Base-by-base conservation (phyloP, 2,888 invertebrate species). In the Elysia crispata region DNA sequence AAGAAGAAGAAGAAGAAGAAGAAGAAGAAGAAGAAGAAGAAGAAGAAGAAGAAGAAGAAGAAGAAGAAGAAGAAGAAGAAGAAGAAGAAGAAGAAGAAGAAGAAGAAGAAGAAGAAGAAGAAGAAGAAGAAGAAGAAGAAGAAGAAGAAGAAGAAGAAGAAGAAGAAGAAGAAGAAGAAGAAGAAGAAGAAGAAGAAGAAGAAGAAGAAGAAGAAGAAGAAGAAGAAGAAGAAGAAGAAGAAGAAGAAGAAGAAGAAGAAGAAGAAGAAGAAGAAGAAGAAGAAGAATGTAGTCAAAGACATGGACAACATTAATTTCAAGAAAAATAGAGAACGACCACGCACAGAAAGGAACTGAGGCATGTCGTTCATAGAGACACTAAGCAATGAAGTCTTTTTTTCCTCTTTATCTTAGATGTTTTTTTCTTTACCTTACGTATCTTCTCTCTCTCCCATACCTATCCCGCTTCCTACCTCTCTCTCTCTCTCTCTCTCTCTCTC, bases 61-160 rank as follows among this genome's bases (percentile, higher is more conserved):
- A 30, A 69, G 69, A 30, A 69, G 69, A 30, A 69, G 69, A 30
- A 69, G 69, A 30, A 69, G 69, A 30, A 31, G 31, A 30, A 31
- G 31, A 25, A 31, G 31, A 30, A 31, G 31, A 25, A 69, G 69
- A 31, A 69, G 69, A 30, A 64, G 54, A 49, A 15, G 18, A 50
- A 49, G n/a, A 50, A 18, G 5, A 20, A 33, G 33, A 62, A 49
- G 62, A 30, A 62, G 41, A 62, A n/a, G 62, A 41, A 62, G 33
- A 62, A 49, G 23, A 15, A 23, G 41, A 23, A n/a, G n/a, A n/a
- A n/a, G n/a, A n/a, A n/a, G n/a, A 6, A 33, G 62, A 62, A 30
- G 23, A 28, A 62, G 33, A 28, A 49, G n/a, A 60, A 33, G 60
- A 75, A n/a, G 64, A 33, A 33, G 41, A 28, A 62, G 62, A 60